These are phyloP conservation scores for Chaetodon trifasciatus DNA, from an alignment of 2,797 vertebrate genomes.

Conservation along the genomic window DNA sequence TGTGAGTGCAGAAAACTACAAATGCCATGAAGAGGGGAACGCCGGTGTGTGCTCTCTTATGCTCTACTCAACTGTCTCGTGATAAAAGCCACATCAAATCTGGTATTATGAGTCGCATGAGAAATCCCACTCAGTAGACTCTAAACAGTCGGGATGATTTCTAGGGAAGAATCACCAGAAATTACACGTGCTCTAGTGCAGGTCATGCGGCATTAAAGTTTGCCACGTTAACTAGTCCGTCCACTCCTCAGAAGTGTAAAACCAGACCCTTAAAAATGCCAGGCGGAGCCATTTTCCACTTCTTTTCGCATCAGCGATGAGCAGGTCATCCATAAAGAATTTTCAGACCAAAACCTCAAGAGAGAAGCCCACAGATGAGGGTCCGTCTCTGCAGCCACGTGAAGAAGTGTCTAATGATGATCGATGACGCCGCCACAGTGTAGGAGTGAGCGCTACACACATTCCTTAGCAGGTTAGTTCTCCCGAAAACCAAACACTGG, in stretches of 20 bases:
- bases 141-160: conserved; percentile 15
- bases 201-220: conserved; percentile 20
- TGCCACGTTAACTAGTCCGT: conserved; percentile 5
- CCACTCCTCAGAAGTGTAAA: conserved; percentile 19
- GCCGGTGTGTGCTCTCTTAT: not conserved
- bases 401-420: conserved; percentile 39
- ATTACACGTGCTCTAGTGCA: not conserved
- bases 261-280: conserved; percentile 25
- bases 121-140: conserved; percentile 14
- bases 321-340: conserved; percentile 31
- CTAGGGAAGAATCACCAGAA: not conserved
- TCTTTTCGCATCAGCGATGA: conserved; percentile 31
- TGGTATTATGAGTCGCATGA: conserved; percentile 25
- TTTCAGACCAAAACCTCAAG: conserved; percentile 28
- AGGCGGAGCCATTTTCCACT: conserved; percentile 21
- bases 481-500: conserved; percentile 47
- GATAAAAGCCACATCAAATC: conserved; percentile 32
- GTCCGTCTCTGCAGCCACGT: not conserved
- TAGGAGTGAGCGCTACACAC: conserved; percentile 58
- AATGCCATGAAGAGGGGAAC: not conserved
- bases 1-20: conserved; percentile 27
- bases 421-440: conserved; percentile 40
- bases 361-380: conserved; percentile 23
- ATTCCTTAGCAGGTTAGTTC: conserved; percentile 75
- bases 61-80: conserved; percentile 1